Evolutionary conservation across 2,113 vertebrate species (phyloP), one percentile per base, ranked within the genome.

Genomic region (Gallinago paraguaiae): DNA sequence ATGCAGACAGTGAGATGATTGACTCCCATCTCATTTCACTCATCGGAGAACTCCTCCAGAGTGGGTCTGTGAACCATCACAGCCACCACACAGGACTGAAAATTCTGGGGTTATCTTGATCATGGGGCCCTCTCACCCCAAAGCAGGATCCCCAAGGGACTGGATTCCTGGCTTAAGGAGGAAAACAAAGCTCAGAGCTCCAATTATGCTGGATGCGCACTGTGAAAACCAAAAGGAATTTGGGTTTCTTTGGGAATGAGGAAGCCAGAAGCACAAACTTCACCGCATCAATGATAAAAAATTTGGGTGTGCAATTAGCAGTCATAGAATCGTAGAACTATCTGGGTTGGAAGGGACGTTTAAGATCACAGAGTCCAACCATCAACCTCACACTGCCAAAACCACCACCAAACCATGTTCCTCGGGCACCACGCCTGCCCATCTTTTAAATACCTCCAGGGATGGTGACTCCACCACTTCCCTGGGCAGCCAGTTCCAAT

Each of bases 101-200:
- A 61, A 50, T 7, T 63, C 27, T 0, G 12, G 20, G 25, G 13
- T 35, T 43, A 28, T 16, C 56, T 9, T 1, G 0, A 20, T 20
- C 10, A 6, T 0, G 15, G 28, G 48, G 1, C 1, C 0, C 30
- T 54, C n/a, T 48, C 15, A 0, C 30, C 41, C 10, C 9, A 2
- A 4, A 1, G 30, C 70, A 59, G 16, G 63, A 76, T 12, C 13
- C 41, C 17, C 50, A 45, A 7, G 35, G 57, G 23, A 10, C 27
- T 4, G 25, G 31, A 51, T 68, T 80, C n/a, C 19, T 0, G 0
- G 24, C 0, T 0, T 13, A 17, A 74, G 46, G 46, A 43, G 17
- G 31, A 13, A 57, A 87, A 45, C 23, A 15, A 59, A 68, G 43
- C 33, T 82, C 56, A 45, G 45, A 31, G 11, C 5, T 0, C 9